phyloP scores from a whole-genome alignment of 1,140 invertebrate species.

The Proctacanthus coquilletti region DNA sequence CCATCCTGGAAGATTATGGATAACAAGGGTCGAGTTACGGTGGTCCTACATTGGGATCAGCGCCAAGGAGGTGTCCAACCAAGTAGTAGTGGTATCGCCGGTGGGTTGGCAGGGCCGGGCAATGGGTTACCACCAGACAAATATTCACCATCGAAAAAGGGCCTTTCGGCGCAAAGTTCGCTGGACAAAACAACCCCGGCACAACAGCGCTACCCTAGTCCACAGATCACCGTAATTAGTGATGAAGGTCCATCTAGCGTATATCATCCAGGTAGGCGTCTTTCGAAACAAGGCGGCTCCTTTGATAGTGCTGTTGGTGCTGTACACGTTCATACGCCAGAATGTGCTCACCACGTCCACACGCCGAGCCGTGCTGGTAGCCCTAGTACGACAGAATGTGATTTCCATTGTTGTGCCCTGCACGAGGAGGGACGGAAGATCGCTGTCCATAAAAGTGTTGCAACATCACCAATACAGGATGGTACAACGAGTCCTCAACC shows the following conservation, averaged over 20 bases:
- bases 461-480: conserved; percentile 81
- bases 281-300: conserved; percentile 50
- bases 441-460: conserved; percentile 77
- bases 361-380: conserved; percentile 38
- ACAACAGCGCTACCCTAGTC: conserved; percentile 44
- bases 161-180: conserved; percentile 45
- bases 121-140: conserved; percentile 58
- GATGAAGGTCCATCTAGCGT: conserved; percentile 53
- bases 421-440: conserved; percentile 83
- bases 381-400: conserved; percentile 56
- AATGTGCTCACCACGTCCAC: conserved; percentile 61
- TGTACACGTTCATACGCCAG: conserved; percentile 69
- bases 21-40: conserved; percentile 84
- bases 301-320: conserved; percentile 48
- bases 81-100: conserved; percentile 35
- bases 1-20: conserved; percentile 95
- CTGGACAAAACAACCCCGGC: conserved; percentile 47
- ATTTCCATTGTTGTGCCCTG: conserved; percentile 87
- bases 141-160: conserved; percentile 37
- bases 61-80: conserved; percentile 41
- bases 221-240: conserved; percentile 82
- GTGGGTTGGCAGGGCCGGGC: conserved; percentile 37
- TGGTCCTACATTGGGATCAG: conserved; percentile 87
- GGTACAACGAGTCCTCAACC: conserved; percentile 47
- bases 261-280: conserved; percentile 33